Percentiles rank a stretch among this genome's conserved stretches.
These are phyloP conservation scores for Maniola hyperantus DNA, from an alignment of 2,888 invertebrate genomes.

Conservation along the genomic window DNA sequence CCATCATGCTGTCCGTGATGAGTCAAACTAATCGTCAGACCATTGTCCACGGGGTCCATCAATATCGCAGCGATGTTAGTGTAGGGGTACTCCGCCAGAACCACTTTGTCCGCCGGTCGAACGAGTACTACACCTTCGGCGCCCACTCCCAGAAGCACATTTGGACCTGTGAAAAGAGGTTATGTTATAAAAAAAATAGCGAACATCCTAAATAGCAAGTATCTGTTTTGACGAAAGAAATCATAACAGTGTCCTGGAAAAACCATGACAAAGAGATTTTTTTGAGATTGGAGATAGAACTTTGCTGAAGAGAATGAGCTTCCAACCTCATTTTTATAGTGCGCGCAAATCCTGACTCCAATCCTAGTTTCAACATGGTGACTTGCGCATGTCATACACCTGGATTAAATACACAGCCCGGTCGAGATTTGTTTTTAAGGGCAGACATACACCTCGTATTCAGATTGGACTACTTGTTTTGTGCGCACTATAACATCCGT, in stretches of 20 bases:
- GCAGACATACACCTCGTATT: too few species aligned
- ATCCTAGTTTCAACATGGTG: too few species aligned
- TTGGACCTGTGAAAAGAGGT: slow-evolving; percentile 58
- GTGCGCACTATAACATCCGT: too few species aligned
- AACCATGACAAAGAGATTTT: too few species aligned
- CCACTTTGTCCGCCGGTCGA: slow-evolving; percentile 95
- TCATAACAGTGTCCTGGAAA: not conserved
- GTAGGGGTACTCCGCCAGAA: slow-evolving; percentile 95
- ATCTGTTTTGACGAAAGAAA: not conserved
- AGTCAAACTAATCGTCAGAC: slow-evolving; percentile 94
- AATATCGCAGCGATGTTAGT: slow-evolving; percentile 95
- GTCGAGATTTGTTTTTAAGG: too few species aligned
- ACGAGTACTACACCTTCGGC: slow-evolving; percentile 95
- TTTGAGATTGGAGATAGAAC: too few species aligned
- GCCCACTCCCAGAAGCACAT: slow-evolving; percentile 91
- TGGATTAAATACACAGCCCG: too few species aligned
- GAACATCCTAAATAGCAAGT: not conserved
- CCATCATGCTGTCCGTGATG: slow-evolving; percentile 84
- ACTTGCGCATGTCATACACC: too few species aligned
- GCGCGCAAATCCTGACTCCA: too few species aligned
- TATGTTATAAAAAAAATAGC: not conserved
- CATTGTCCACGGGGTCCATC: slow-evolving; percentile 95
- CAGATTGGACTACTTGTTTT: too few species aligned
- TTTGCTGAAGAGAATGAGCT: too few species aligned
- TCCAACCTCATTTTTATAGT: too few species aligned